Conservation (phyloP, 92 coral and sea anemone species). For the Scolanthus callimorphus region DNA sequence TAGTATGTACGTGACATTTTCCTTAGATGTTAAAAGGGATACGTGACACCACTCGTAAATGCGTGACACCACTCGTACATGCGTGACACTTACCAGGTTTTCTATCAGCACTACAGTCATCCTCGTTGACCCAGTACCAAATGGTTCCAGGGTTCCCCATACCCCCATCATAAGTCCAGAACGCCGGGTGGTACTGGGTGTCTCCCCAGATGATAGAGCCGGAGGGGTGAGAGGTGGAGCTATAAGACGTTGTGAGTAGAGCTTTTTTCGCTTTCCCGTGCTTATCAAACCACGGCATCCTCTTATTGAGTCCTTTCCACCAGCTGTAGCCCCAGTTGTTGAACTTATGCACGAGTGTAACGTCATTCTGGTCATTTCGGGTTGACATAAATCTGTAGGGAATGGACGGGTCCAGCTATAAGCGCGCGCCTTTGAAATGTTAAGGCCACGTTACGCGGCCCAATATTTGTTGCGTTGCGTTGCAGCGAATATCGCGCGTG, state of each 20-base stretch:
- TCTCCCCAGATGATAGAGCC: constrained; percentile 75
- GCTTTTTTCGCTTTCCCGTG: constrained; percentile 44
- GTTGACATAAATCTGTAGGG: constrained; percentile 56
- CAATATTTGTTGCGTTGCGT: too few species aligned
- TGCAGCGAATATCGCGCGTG: too few species aligned
- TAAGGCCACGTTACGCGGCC: too few species aligned
- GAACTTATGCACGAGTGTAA: constrained; percentile 42
- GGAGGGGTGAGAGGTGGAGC: constrained; percentile 54
- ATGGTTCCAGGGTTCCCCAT: constrained; percentile 69
- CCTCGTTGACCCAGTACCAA: constrained; percentile 90
- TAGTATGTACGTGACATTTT: too few species aligned
- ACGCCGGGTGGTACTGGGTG: constrained; percentile 53
- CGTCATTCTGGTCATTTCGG: constrained; percentile 42
- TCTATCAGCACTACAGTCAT: constrained; percentile 68
- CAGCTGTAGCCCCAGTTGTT: constrained; percentile 57
- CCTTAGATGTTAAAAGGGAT: too few species aligned
- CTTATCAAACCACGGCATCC: constrained; percentile 71
- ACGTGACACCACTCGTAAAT: too few species aligned
- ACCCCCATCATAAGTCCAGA: constrained; percentile 53
- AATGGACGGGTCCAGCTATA: too few species aligned
- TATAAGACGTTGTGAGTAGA: constrained; percentile 47
- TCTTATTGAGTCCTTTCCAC: constrained; percentile 41
- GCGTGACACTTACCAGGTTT: constrained; percentile 44
- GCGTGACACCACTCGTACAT: neutral
- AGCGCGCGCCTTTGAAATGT: too few species aligned